Conservation (phyloP, 2,888 invertebrate species). For the Xanthorhoe designata region DNA sequence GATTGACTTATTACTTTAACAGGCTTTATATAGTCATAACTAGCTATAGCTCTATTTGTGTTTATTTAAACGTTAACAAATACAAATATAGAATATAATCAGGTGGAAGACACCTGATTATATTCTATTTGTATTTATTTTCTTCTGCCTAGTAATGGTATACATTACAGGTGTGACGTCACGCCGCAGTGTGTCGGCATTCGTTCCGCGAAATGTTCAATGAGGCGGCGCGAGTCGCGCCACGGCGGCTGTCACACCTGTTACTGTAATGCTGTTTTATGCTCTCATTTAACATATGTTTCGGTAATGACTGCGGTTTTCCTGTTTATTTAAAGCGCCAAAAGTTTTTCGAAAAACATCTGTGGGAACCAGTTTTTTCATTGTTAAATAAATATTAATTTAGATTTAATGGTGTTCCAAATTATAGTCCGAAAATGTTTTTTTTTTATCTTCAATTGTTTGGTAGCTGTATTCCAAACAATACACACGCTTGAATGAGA, state of each 20-base stretch:
- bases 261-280: conserved; percentile 29
- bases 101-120: no score
- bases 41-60: no score
- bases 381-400: neutral
- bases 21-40: no score
- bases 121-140: neutral
- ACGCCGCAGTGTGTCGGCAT: conserved; percentile 29
- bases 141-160: neutral
- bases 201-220: conserved; percentile 51
- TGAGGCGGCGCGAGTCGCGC: conserved; percentile 42
- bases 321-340: neutral
- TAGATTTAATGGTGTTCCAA: no score
- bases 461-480: conserved; percentile 1
- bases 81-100: no score
- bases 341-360: neutral
- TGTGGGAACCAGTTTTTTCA: neutral
- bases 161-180: conserved; percentile 18
- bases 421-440: no score
- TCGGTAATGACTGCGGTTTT: conserved; percentile 14
- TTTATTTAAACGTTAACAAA: no score
- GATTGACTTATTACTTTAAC: neutral
- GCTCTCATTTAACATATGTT: conserved; percentile 27
- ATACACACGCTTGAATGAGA: neutral
- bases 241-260: conserved; percentile 31
- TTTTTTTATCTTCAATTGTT: neutral